Percentiles rank a stretch among this genome's conserved stretches.
phyloP scores from a whole-genome alignment of 2,113 vertebrate genomes.

The Paradisaea rubra region DNA sequence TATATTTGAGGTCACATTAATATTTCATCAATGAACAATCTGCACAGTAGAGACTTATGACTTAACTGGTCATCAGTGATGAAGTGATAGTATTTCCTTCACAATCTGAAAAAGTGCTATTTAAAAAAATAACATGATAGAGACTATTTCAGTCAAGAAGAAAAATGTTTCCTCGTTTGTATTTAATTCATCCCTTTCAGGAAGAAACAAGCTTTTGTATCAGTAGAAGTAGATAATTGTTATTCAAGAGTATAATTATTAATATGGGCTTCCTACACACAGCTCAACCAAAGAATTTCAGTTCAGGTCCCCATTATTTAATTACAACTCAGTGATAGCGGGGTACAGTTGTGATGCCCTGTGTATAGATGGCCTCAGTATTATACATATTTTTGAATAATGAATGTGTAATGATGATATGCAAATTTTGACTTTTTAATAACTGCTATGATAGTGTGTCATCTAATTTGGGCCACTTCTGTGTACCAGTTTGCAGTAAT shows the following conservation, averaged over 20 bases:
- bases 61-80: slow-evolving; percentile 60
- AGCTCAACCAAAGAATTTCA: neutral
- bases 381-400: slow-evolving; percentile 23
- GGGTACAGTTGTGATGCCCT: neutral
- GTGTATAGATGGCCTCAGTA: neutral
- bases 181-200: slow-evolving; percentile 1
- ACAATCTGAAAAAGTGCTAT: slow-evolving; percentile 24
- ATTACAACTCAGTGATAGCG: neutral
- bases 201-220: slow-evolving; percentile 28
- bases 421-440: slow-evolving; percentile 23
- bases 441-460: neutral
- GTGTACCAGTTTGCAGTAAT: neutral
- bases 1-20: slow-evolving; percentile 50
- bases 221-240: neutral
- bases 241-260: neutral
- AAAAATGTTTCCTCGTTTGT: slow-evolving; percentile 41
- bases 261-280: neutral
- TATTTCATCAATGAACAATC: slow-evolving; percentile 63
- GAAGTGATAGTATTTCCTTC: slow-evolving; percentile 57
- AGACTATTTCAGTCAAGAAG: slow-evolving; percentile 23
- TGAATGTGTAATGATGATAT: neutral
- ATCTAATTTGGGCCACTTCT: neutral
- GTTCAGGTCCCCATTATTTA: neutral
- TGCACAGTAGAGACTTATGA: slow-evolving; percentile 24
- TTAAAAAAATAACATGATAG: slow-evolving; percentile 28